phyloP scores from a whole-genome alignment of 2,888 invertebrate species.

The Incurvaria masculella region DNA sequence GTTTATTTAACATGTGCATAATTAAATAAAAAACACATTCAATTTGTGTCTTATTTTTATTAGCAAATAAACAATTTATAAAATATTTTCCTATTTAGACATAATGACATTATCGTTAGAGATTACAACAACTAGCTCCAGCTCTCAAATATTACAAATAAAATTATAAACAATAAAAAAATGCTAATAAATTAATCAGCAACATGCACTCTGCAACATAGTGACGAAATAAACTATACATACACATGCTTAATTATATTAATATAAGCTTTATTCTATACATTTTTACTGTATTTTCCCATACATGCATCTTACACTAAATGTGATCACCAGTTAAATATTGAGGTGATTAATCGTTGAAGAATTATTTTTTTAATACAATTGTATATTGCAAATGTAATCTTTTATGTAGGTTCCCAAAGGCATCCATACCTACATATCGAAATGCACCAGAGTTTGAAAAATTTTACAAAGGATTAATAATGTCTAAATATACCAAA shows the following conservation, averaged over 20 bases:
- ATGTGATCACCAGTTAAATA: constrained; percentile 11
- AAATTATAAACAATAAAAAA: constrained; percentile 51
- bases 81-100: constrained; percentile 51
- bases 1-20: too few species aligned
- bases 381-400: background rate
- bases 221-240: constrained; percentile 32
- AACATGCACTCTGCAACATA: constrained; percentile 33
- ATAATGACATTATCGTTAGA: constrained; percentile 34
- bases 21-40: background rate
- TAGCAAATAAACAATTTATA: constrained; percentile 58
- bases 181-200: constrained; percentile 56
- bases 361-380: background rate
- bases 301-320: constrained; percentile 37
- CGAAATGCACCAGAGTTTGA: background rate
- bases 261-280: constrained; percentile 45
- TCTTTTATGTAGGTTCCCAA: background rate
- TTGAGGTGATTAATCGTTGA: background rate
- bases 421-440: background rate
- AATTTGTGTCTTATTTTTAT: constrained; percentile 27
- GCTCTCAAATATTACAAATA: constrained; percentile 30
- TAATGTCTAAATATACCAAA: too few species aligned
- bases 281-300: constrained; percentile 29
- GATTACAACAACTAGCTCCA: constrained; percentile 41
- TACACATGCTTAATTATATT: constrained; percentile 49
- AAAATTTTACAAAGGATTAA: too few species aligned